Conservation (phyloP, 2,888 invertebrate species). For the Lysandra coridon region DNA sequence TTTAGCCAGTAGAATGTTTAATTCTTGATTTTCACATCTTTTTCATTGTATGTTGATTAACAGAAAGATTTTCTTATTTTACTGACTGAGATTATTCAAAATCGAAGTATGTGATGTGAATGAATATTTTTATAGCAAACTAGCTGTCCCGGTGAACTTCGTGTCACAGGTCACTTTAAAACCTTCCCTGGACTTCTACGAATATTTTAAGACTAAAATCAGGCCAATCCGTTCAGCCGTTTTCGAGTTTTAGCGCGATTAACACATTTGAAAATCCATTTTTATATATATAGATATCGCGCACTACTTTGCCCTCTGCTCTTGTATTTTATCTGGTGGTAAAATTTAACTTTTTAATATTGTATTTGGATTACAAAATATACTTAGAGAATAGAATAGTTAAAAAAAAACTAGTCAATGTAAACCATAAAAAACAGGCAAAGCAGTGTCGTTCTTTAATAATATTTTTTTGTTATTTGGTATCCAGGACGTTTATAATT, state of each 20-base stretch:
- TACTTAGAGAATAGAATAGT: neutral
- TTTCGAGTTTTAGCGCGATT: no score
- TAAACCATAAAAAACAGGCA: neutral
- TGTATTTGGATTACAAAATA: neutral
- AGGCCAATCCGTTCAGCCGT: no score
- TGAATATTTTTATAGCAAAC: constrained; percentile 20
- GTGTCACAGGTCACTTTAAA: no score
- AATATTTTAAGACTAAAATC: no score
- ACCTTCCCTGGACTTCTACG: no score
- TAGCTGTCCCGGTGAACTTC: no score
- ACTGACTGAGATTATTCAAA: neutral
- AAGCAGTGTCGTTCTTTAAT: neutral
- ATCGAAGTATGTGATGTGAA: constrained; percentile 33
- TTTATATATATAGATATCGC: neutral
- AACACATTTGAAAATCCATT: no score
- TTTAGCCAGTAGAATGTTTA: constrained; percentile 5
- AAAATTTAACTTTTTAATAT: neutral
- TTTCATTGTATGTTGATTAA: neutral
- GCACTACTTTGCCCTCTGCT: neutral
- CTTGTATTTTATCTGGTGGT: neutral
- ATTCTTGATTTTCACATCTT: neutral
- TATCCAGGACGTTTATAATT: neutral
- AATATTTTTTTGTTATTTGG: neutral
- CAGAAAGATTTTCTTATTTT: neutral
- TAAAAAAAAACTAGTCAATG: constrained; percentile 1